Evolutionary conservation across 2,888 invertebrate species (phyloP), one percentile per base, ranked within the genome.

Genomic region (Hofmannophila pseudospretella): DNA sequence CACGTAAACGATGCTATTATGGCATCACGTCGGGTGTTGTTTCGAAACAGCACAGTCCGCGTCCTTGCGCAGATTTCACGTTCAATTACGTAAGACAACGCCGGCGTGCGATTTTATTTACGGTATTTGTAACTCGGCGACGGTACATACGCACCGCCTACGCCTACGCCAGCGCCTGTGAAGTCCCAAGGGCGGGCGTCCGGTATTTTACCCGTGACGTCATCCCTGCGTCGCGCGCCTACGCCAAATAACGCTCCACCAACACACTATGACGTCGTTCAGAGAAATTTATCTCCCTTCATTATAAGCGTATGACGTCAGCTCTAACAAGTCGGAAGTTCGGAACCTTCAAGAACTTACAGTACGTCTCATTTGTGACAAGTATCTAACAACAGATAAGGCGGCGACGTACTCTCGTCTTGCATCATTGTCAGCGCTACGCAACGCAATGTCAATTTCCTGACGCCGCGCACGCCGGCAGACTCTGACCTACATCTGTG

Each of bases 11-110:
- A 73, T 72, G 77, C 67, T 72, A 76, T 82, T 75, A 78, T 75
- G 69, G 75, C 76, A 78, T 72, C 73, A 67, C 67, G 54, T 59
- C 63, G 69, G 66, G 64, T 66, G 70, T 59, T 52, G 56, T 82
- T 77, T 78, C 57, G 78, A 80, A 82, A 82, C 64, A 8, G 45
- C 58, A 49, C 2, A 53, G 58, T 54, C 52, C 44, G 64, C 60
- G 81, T 78, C 84, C 79, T 82, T 81, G 82, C 60, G 67, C 68
- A 75, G 72, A 81, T 79, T 81, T 82, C 76, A 78, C 75, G 76
- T 80, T 70, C 69, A 70, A 69, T 82, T 78, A 72, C 80, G 74
- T 76, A 80, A 80, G 45, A 33, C 34, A 41, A 45, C 41, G 48
- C 46, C 51, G 49, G 55, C 51, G 49, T 59, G 57, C 49, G 53